Base-by-base conservation (phyloP, 2,797 vertebrate genomes). In the Nannoperca australis region DNA sequence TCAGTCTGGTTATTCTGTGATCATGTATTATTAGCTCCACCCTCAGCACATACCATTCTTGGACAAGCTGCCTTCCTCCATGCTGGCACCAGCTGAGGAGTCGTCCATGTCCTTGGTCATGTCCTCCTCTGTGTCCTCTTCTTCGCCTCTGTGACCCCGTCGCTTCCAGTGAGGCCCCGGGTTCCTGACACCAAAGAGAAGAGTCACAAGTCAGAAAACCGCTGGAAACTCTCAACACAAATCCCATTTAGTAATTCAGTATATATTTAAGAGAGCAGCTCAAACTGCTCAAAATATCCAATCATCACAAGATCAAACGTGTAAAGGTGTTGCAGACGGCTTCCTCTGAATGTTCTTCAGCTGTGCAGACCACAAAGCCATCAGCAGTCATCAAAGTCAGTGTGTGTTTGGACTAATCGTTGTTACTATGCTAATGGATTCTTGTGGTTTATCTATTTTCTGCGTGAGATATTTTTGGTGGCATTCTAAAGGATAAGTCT, bases 31-130 rank as follows among this genome's bases (percentile, higher is more conserved):
- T 42, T 3, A 27, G 27, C 51, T 9, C 5, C 30, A 13, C 17
- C 5, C 40, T 27, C 17, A 5, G 9, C 0, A 70, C 80, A 1
- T 88, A 99, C 98, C 96, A 62, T 97, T 99, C 91, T 99, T 99
- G 64, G 98, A 96, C 82, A 97, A 94, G 53, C 96, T 95, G 73
- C 98, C 97, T 89, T 99, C 98, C 81, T 99, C 97, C 90, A 99
- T 95, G 83, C 98, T 98, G 40, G 98, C 98, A 2, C 98, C 97
- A 0, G 97, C 97, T 0, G 96, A 97, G 11, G 98, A 98, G 85
- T 99, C 97, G 76, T 99, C 98, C 95, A 98, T 94, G 86, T 99
- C 98, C 92, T 99, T 99, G 10, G 96, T 97, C 66, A 98, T 93
- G 81, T 99, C 98, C 85, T 99, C 98, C 82, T 99, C 97, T 0